Evolutionary conservation across 2,888 invertebrate genomes (phyloP), one percentile per base, ranked within the genome.

Genomic region (Phortica magna): DNA sequence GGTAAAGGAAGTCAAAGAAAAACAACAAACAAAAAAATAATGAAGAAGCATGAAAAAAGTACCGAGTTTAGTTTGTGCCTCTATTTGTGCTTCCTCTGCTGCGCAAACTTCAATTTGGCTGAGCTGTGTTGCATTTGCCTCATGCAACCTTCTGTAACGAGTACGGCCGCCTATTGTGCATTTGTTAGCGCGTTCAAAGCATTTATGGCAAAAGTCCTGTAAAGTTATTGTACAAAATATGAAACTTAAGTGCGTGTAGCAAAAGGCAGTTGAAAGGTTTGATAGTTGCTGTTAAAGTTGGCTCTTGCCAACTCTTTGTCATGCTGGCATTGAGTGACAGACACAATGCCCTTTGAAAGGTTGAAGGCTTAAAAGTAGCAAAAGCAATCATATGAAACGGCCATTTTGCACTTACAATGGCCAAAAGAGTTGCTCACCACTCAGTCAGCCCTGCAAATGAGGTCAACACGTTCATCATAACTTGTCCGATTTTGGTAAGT

Each of bases 91-190:
- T 79, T 67, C 71, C 78, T 55, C 76, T 55, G 12, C 61, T 73
- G 79, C 70, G 74, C 61, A 74, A 74, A 72, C 77, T 71, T 68
- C 65, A 80, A 87, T 85, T 85, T 85, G 87, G 84, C 76, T 59
- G 84, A 84, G 80, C 82, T 82, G 80, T 88, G 83, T 83, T 79
- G 85, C 82, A 87, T 81, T 83, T 78, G 80, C 31, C 31, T 31
- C 5, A 31, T 31, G 31, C 31, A 31, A 31, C 31, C 5, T 31
- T 31, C 5, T 31, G 31, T 4, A 31, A 31, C 5, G 1, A 31
- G 31, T 31, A 4, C 31, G 31, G 31, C 31, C 31, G 2, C 73
- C 79, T 79, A 76, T 76, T 76, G 80, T 77, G 75, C 61, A 53
- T 74, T n/a, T 53, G 43, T 41, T 12, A 12, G 41, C 22, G 12